These are phyloP conservation scores for Cynaeus angustus DNA, from an alignment of 2,888 invertebrate species.

Conservation along the genomic window DNA sequence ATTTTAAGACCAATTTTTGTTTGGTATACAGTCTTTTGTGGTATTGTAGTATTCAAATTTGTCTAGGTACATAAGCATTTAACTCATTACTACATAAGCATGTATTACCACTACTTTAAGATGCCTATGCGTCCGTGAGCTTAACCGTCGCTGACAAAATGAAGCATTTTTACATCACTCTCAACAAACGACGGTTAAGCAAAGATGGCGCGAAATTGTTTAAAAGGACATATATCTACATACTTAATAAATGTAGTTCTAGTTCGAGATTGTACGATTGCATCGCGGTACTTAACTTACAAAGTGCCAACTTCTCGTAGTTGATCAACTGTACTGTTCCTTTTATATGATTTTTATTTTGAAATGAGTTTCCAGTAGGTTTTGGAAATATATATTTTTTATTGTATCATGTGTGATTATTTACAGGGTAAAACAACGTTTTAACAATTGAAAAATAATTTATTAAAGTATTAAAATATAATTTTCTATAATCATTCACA, in stretches of 20 bases:
- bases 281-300: conserved; percentile 25
- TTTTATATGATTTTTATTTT: conserved; percentile 28
- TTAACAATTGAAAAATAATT: conserved; percentile 46
- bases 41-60: conserved; percentile 34
- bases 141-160: too few species aligned
- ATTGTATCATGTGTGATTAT: conserved; percentile 13
- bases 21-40: conserved; percentile 40
- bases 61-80: conserved; percentile 19
- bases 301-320: conserved; percentile 15
- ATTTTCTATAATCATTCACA: conserved; percentile 26
- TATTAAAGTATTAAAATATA: conserved; percentile 45
- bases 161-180: too few species aligned
- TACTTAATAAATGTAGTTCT: conserved; percentile 10
- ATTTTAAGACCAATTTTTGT: conserved; percentile 23
- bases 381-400: conserved; percentile 44
- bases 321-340: conserved; percentile 12
- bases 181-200: too few species aligned
- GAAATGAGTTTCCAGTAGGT: conserved; percentile 6
- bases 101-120: conserved; percentile 23
- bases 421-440: conserved; percentile 2
- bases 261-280: conserved; percentile 7
- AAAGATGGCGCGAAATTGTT: too few species aligned
- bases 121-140: too few species aligned
- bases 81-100: conserved; percentile 34
- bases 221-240: conserved; percentile 4